Conservation (phyloP, 2,888 invertebrate genomes). For the Volucella zonaria region DNA sequence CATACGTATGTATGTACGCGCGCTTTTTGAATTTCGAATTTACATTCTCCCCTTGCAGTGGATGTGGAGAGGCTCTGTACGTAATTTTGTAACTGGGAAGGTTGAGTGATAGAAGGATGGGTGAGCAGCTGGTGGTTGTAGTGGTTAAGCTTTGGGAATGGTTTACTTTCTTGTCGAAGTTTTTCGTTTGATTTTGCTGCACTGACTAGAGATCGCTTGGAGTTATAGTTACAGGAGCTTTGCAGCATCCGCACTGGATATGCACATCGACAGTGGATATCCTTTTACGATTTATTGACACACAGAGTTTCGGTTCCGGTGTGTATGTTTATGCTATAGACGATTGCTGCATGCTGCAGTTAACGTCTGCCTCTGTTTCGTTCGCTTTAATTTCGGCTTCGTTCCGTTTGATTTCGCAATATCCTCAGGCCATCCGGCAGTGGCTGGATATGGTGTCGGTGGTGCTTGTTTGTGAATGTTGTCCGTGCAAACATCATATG, state of each 20-base stretch:
- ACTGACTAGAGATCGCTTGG: slow-evolving; percentile 19
- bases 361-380: slow-evolving; percentile 39
- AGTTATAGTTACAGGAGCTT: slow-evolving; percentile 48
- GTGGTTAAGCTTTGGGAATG: slow-evolving; percentile 67
- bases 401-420: slow-evolving; percentile 74
- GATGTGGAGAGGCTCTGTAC: slow-evolving; percentile 24
- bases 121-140: slow-evolving; percentile 34
- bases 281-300: slow-evolving; percentile 70
- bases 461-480: slow-evolving; percentile 71
- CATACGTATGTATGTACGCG: not conserved
- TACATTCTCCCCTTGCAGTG: slow-evolving; percentile 60
- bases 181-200: slow-evolving; percentile 67
- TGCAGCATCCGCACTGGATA: slow-evolving; percentile 36
- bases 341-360: slow-evolving; percentile 51
- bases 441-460: slow-evolving; percentile 73
- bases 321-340: slow-evolving; percentile 48
- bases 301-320: slow-evolving; percentile 25
- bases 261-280: slow-evolving; percentile 71
- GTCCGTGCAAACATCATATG: slow-evolving; percentile 72
- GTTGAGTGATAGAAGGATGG: not conserved
- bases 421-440: slow-evolving; percentile 73
- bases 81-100: not conserved
- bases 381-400: slow-evolving; percentile 70
- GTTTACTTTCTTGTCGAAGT: slow-evolving; percentile 67
- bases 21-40: slow-evolving; percentile 47